Evolutionary conservation across 2,797 vertebrate species (phyloP), one percentile per base, ranked within the genome.

Genomic region (Remorina albescens): DNA sequence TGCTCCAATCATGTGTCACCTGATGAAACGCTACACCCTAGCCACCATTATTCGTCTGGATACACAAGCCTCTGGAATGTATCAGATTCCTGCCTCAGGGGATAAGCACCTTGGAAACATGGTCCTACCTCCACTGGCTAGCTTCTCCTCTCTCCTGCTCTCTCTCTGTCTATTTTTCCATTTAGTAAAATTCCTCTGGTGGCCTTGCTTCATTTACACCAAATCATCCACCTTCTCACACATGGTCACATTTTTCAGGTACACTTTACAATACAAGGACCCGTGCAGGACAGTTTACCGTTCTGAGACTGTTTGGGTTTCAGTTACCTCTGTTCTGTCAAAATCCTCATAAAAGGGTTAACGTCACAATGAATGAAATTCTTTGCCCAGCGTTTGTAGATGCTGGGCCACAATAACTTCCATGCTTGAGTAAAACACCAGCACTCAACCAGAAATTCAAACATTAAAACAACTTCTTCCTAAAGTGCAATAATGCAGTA

Each of bases 21-120:
- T 85, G 89, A 93, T 89, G 93, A 91, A 93, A 93, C 57, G 67
- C 74, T 87, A 91, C 87, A 91, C 90, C 84, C 83, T 36, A 66
- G 86, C 89, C 90, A 74, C 91, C 86, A 92, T 94, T 94, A 92
- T 93, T 88, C 76, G 85, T 87, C 89, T 84, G 89, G 89, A 92
- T 89, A 93, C 74, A 79, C 86, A 85, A 93, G 86, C 89, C 86
- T 83, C 61, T 90, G 92, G 92, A 94, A 94, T 91, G 91, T 91
- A 94, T 93, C 84, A 3, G 85, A 92, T 94, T 92, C 89, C 89
- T 89, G 89, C 91, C 90, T 87, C 75, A 2, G 88, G 90, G 87
- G 83, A 81, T 78, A 71, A 68, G 88, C 82, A 91, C 86, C 87
- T 92, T 84, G 85, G 89, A 91, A 92, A 93, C 85, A 74, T 25